These are phyloP conservation scores for Drosophila sordidula DNA, from an alignment of 2,888 invertebrate species.

Conservation along the genomic window DNA sequence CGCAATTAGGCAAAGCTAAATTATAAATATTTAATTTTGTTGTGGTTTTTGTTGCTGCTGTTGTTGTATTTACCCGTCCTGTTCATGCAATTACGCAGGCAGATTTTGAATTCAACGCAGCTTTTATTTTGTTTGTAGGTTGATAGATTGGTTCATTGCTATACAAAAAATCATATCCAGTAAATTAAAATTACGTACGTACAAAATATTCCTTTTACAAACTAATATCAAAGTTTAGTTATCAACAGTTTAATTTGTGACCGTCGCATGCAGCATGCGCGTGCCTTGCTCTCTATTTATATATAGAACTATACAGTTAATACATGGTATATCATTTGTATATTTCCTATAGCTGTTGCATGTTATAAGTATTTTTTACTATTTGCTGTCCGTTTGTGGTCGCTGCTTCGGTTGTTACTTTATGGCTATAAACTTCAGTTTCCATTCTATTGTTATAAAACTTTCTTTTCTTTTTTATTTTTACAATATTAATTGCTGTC, in stretches of 20 bases:
- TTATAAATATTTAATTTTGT: conserved; percentile 11
- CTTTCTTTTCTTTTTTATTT: conserved; percentile 1
- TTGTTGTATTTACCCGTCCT: conserved; percentile 6
- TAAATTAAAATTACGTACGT: conserved; percentile 73
- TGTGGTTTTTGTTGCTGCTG: conserved; percentile 12
- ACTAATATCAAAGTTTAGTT: conserved; percentile 84
- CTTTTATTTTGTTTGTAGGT: conserved; percentile 29
- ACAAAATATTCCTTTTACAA: conserved; percentile 76
- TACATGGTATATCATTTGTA: conserved; percentile 41
- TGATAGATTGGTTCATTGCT: conserved; percentile 40
- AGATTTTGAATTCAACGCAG: conserved; percentile 16
- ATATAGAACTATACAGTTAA: conserved; percentile 48
- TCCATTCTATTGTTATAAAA: conserved; percentile 28
- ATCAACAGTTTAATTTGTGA: conserved; percentile 83
- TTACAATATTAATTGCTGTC: conserved; percentile 30
- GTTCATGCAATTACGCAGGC: conserved; percentile 16
- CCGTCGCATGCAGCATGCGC: conserved; percentile 71
- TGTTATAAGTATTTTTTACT: conserved; percentile 30
- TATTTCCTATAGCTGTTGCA: conserved; percentile 40
- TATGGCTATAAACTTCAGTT: conserved; percentile 51
- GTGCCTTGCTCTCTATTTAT: conserved; percentile 62
- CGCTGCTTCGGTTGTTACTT: conserved; percentile 46
- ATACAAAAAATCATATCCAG: conserved; percentile 56
- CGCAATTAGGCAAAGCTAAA: conserved; percentile 8
- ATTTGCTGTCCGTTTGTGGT: conserved; percentile 24